Evolutionary conservation across 2,797 vertebrate species (phyloP), one percentile per base, ranked within the genome.

Genomic region (Yasuhikotakia modesta): DNA sequence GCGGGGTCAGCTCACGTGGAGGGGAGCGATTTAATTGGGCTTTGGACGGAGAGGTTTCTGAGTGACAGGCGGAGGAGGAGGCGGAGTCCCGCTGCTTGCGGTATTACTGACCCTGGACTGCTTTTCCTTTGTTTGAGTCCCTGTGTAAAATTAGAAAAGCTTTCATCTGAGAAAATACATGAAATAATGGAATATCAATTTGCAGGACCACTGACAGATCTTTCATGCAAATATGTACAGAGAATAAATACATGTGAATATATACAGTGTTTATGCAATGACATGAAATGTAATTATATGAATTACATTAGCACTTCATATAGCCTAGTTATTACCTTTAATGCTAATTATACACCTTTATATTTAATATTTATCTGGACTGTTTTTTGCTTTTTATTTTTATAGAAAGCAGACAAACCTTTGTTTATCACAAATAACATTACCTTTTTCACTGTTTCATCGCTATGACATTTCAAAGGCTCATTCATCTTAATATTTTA

Each of bases 31-130:
- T 91, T 92, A 93, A 93, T 92, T 93, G 91, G 92, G 86, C 90
- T 87, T 85, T 86, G 91, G 93, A 90, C 91, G 89, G 89, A 90
- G 90, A 90, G 90, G 90, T 88, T 91, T 85, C 88, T 76, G 90
- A 90, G 89, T 93, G 91, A 89, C 91, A 92, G 92, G 91, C 91
- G 92, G 90, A 92, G 87, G 89, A 92, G 91, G 89, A 93, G 91
- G 90, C 88, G 88, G 88, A 88, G 89, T 89, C 89, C 89, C 86
- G 88, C 91, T 91, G 90, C 90, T 92, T 73, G 58, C 87, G 90
- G 87, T 86, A 87, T 88, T 87, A 85, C 76, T 85, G 83, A 85
- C 83, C 83, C 76, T 83, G 69, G 52, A 73, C 69, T 78, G 76
- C 83, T 73, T 81, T 84, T 83, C 83, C 81, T 84, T 84, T 84